These are phyloP conservation scores for Moxostoma hubbsi DNA, from an alignment of 2,797 vertebrate genomes.

Conservation along the genomic window DNA sequence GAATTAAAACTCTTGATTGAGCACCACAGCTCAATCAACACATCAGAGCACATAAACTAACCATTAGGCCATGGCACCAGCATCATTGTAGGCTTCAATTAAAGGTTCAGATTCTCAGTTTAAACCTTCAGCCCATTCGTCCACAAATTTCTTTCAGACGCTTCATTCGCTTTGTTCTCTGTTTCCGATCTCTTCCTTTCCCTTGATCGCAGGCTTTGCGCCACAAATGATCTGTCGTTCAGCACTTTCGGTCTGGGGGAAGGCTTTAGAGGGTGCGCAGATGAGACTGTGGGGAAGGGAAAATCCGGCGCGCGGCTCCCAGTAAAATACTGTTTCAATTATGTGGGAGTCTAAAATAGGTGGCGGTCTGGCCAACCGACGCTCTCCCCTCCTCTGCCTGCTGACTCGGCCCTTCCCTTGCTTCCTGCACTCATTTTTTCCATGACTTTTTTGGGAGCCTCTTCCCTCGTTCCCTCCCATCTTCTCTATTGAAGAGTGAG, in stretches of 20 bases:
- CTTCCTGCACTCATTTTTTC: conserved; percentile 78
- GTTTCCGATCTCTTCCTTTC: conserved; percentile 51
- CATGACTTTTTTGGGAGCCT: conserved; percentile 74
- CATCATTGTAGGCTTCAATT: neutral
- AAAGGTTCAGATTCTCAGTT: conserved; percentile 29
- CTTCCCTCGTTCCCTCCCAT: conserved; percentile 64
- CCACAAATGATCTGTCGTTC: conserved; percentile 74
- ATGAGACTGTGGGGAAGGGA: conserved; percentile 60
- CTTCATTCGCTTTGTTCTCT: conserved; percentile 33
- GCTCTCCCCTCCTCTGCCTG: conserved; percentile 61
- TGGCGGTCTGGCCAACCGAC: conserved; percentile 81
- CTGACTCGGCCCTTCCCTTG: conserved; percentile 76
- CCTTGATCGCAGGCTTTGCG: conserved; percentile 62
- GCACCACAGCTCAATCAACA: conserved; percentile 1
- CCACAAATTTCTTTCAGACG: conserved; percentile 39
- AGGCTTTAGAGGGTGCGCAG: conserved; percentile 55
- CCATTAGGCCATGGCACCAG: neutral
- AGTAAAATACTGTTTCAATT: conserved; percentile 92
- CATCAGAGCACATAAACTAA: neutral
- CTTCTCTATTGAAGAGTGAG: conserved; percentile 68
- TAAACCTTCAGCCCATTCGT: conserved; percentile 33
- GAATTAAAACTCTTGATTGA: neutral
- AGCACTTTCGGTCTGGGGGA: conserved; percentile 61
- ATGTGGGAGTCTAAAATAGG: conserved; percentile 89
- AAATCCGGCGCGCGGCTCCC: conserved; percentile 64